Evolutionary conservation across 1,140 invertebrate species (phyloP).

Genomic region (Bombyx mori): DNA sequence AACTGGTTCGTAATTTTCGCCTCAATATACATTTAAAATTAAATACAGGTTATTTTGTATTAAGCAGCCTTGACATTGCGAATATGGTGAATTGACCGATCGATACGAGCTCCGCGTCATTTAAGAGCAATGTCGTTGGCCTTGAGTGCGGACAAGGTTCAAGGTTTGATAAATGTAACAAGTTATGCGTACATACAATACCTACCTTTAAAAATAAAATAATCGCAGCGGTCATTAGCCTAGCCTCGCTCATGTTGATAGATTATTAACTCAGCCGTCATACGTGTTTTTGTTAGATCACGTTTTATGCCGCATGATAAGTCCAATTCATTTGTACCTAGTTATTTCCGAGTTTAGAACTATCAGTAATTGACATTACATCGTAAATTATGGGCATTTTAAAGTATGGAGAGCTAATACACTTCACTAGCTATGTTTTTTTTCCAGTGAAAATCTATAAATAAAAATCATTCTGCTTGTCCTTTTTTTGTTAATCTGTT

Average conservation of each 20-base stretch:
- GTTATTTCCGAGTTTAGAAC: too few species aligned
- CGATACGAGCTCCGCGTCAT: constrained; percentile 41
- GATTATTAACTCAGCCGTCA: too few species aligned
- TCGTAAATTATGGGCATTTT: too few species aligned
- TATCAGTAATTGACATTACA: too few species aligned
- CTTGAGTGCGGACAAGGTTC: constrained; percentile 42
- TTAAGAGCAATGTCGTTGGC: constrained; percentile 51
- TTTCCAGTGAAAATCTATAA: background rate
- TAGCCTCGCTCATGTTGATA: background rate
- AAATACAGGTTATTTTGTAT: too few species aligned
- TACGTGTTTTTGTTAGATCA: constrained; percentile 1
- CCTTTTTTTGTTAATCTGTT: too few species aligned
- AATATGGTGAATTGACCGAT: constrained; percentile 42
- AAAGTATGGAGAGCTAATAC: too few species aligned
- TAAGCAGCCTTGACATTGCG: constrained; percentile 46
- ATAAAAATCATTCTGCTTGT: background rate
- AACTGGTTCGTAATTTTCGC: too few species aligned
- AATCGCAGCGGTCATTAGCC: constrained; percentile 25
- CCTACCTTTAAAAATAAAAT: constrained; percentile 17
- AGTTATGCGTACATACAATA: constrained; percentile 16
- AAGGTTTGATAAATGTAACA: constrained; percentile 26
- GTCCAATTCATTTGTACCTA: too few species aligned
- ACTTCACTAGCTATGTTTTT: background rate
- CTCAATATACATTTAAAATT: too few species aligned
- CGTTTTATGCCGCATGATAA: constrained; percentile 5